phyloP scores from a whole-genome alignment of 2,888 invertebrate species.

The Zeuzera pyrina region DNA sequence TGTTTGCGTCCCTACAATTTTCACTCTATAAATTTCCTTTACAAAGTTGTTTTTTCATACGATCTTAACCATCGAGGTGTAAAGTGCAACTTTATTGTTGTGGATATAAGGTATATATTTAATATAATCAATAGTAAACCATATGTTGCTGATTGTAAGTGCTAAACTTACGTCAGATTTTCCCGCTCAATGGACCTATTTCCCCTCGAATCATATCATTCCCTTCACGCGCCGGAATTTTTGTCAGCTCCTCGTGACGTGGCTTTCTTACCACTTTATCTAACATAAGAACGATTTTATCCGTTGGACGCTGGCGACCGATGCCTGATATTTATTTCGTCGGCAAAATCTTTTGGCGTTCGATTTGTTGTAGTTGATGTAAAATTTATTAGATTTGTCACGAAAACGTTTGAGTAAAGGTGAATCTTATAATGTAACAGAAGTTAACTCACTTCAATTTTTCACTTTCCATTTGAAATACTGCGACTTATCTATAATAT shows the following conservation, averaged over 20 bases:
- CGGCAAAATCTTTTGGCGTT: too few species aligned
- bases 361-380: too few species aligned
- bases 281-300: slow-evolving; percentile 9
- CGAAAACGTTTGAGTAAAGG: too few species aligned
- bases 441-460: too few species aligned
- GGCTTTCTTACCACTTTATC: slow-evolving; percentile 4
- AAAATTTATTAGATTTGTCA: too few species aligned
- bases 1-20: slow-evolving; percentile 2
- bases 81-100: slow-evolving; percentile 3
- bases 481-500: too few species aligned
- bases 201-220: slow-evolving; percentile 9
- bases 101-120: not conserved
- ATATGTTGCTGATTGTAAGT: slow-evolving; percentile 5
- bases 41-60: slow-evolving; percentile 4
- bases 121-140: slow-evolving; percentile 2
- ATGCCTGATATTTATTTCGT: too few species aligned
- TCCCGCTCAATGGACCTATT: slow-evolving; percentile 7
- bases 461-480: too few species aligned
- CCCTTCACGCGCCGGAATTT: slow-evolving; percentile 8
- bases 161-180: slow-evolving; percentile 9
- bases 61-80: not conserved
- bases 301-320: too few species aligned
- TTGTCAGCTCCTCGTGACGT: slow-evolving; percentile 6
- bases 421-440: too few species aligned
- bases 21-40: slow-evolving; percentile 10